A percentile compares a stretch with the other conserved stretches of the same genome.
These are phyloP conservation scores for Drosophila subsilvestris DNA, from an alignment of 2,888 invertebrate genomes.

Conservation along the genomic window DNA sequence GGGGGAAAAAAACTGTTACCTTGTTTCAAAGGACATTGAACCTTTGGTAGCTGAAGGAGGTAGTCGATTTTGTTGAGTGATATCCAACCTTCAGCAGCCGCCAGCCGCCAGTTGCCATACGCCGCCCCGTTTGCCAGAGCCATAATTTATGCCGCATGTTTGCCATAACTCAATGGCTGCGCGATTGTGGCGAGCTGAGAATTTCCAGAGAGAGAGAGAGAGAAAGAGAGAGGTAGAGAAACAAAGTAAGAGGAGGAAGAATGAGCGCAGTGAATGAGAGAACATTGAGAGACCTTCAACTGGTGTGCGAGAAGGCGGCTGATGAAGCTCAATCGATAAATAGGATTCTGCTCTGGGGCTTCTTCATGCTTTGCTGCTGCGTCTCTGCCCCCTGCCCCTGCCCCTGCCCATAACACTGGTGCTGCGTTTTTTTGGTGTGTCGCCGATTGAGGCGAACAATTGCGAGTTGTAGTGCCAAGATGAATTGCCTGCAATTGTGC, in stretches of 20 bases:
- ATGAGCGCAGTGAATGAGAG: neutral
- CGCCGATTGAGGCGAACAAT: slow-evolving; percentile 72
- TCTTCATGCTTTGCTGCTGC: slow-evolving; percentile 15
- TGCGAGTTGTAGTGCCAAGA: slow-evolving; percentile 64
- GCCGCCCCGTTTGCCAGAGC: slow-evolving; percentile 49
- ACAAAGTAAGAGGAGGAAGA: neutral
- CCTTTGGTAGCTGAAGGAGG: neutral
- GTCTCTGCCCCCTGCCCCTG: slow-evolving; percentile 2
- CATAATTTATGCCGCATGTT: slow-evolving; percentile 79
- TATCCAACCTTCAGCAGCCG: neutral
- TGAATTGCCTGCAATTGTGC: slow-evolving; percentile 77
- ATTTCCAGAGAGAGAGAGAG: slow-evolving; percentile 25
- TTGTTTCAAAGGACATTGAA: too few species aligned
- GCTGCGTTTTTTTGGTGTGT: slow-evolving; percentile 52
- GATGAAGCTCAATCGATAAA: slow-evolving; percentile 74
- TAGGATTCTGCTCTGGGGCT: slow-evolving; percentile 40
- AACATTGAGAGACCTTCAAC: slow-evolving; percentile 1
- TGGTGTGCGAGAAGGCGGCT: slow-evolving; percentile 30
- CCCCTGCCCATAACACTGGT: slow-evolving; percentile 16
- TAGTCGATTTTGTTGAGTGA: neutral
- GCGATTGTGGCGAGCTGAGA: slow-evolving; percentile 48
- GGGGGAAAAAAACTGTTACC: too few species aligned
- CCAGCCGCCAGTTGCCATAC: neutral
- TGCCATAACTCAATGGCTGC: slow-evolving; percentile 77
- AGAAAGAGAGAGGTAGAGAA: neutral